Evolutionary conservation across 35 echinoderm and acorn worm genomes (phyloP), one percentile per base, ranked within the genome.

Genomic region (Ophioderma brevispina): DNA sequence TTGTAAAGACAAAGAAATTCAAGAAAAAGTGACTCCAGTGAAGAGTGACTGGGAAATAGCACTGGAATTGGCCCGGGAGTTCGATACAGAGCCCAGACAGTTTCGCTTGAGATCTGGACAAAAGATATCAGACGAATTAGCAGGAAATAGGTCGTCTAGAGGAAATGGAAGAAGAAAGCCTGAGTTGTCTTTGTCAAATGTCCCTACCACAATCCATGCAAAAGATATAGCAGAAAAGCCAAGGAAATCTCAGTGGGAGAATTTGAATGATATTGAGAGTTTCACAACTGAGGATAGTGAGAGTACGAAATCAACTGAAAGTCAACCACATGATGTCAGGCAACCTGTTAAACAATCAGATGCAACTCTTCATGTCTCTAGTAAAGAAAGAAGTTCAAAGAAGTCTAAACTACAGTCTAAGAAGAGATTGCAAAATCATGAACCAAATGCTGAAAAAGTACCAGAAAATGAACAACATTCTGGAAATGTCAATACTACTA

Each of bases 21-120:
- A 52, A 23, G 19, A 84, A 33, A 41, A 90, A 41, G 80, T 31
- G 31, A 80, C 81, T 32, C 28, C 32, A 35, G 36, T 78, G 82
- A 91, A 96, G 81, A 96, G 94, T 88, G 94, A 96, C 81, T 96
- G 94, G 94, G 86, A 96, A 56, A 17, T 96, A 25, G 94, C 94
- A 38, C 52, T 96, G 13, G 91, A 96, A 42, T 38, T 96, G 14
- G 94, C 94, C 35, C 59, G 77, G 31, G 80, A 96, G 78, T 89
- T 92, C 89, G 94, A 86, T 13, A 92, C 94, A 2, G 90, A 79
- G 33, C 90, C 90, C 34, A 46, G 43, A 35, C 64, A 91, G 32
- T 81, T 91, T 35, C 31, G 43, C 19, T 59, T 39, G 1, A 85
- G 55, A 37, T 70, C 59, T 25, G 3, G 15, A 70, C 59, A 70